phyloP scores from a whole-genome alignment of 2,797 vertebrate genomes.

The Thamnophis elegans region DNA sequence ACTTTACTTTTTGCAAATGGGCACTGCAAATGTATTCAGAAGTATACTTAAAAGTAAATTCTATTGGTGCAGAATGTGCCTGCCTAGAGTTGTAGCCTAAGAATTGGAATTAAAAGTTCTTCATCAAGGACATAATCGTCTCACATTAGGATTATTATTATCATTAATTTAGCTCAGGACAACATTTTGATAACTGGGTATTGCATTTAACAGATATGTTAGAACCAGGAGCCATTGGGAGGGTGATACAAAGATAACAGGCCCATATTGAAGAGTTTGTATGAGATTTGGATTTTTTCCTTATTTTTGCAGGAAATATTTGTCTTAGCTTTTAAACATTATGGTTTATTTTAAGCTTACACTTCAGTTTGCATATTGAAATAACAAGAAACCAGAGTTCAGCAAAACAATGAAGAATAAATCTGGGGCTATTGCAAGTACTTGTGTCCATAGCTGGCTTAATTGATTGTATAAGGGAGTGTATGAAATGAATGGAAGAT shows the following conservation, averaged over 20 bases:
- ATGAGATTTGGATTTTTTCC: not conserved
- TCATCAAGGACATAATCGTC: not conserved
- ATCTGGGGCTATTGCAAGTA: not conserved
- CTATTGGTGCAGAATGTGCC: not conserved
- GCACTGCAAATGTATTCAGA: not conserved
- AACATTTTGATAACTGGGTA: not conserved
- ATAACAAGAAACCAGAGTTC: not conserved
- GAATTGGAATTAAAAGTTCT: not conserved
- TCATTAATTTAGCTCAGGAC: not conserved
- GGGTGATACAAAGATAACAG: not conserved
- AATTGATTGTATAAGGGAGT: not conserved
- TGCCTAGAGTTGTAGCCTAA: not conserved
- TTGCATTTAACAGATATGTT: not conserved
- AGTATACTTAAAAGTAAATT: not conserved
- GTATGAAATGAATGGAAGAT: not conserved
- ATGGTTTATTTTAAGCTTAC: not conserved
- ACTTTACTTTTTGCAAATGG: slow-evolving; percentile 13
- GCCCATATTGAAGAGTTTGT: not conserved
- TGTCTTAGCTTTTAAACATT: not conserved
- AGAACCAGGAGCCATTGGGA: not conserved
- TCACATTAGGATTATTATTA: not conserved
- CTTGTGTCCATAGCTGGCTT: not conserved
- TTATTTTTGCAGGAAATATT: not conserved
- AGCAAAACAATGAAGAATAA: not conserved
- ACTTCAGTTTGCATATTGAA: not conserved